These are phyloP conservation scores for Lepidonotus clava DNA, from an alignment of 2,888 invertebrate species.

Conservation along the genomic window DNA sequence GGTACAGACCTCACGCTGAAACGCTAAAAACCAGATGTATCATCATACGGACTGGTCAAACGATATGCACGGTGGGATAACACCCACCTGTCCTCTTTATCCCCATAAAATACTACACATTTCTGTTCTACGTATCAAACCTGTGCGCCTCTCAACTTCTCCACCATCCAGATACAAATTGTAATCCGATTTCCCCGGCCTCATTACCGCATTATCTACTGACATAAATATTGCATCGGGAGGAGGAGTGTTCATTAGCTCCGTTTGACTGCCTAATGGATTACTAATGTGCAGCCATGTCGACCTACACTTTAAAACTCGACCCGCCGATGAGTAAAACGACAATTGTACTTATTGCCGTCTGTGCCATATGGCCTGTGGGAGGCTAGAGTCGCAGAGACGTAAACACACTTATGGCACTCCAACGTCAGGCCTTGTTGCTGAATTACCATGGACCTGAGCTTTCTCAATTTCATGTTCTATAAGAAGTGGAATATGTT, in stretches of 20 bases:
- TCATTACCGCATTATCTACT: constrained; percentile 11
- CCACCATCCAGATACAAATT: not conserved
- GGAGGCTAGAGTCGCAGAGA: not conserved
- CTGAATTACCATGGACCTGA: no score
- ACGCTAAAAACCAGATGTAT: no score
- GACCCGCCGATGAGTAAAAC: not conserved
- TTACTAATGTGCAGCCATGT: constrained; percentile 38
- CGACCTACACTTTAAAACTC: constrained; percentile 8
- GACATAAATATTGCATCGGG: constrained; percentile 35
- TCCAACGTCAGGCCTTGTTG: no score
- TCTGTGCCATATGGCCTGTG: not conserved
- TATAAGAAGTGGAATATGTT: no score
- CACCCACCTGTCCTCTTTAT: no score
- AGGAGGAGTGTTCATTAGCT: constrained; percentile 3
- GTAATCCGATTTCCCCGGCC: constrained; percentile 17
- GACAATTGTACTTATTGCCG: not conserved
- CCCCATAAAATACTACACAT: no score
- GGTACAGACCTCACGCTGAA: no score
- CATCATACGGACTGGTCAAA: no score
- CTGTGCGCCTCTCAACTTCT: not conserved
- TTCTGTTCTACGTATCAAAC: not conserved
- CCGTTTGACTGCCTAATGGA: constrained; percentile 34
- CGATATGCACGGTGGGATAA: no score
- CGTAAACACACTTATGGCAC: constrained; percentile 17
- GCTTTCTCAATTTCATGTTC: no score